These are phyloP conservation scores for Origma solitaria DNA, from an alignment of 2,113 vertebrate genomes.

Conservation along the genomic window DNA sequence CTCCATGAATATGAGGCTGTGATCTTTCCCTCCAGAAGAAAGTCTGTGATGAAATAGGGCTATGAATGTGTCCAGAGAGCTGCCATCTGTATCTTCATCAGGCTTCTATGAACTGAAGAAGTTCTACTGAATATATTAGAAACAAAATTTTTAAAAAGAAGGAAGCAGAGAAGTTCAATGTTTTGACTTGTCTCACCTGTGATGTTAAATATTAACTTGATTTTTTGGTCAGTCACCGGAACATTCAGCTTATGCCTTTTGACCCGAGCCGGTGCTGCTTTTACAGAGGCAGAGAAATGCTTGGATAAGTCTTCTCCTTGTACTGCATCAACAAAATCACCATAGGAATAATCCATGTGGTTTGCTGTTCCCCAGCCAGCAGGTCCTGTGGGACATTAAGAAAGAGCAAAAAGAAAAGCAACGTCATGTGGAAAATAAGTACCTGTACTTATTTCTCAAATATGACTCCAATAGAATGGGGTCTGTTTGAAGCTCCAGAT, in stretches of 20 bases:
- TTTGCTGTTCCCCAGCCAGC: conserved; percentile 88
- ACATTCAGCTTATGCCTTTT: conserved; percentile 79
- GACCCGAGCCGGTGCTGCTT: conserved; percentile 62
- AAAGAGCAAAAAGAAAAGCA: background rate
- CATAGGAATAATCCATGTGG: conserved; percentile 89
- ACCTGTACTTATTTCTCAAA: background rate
- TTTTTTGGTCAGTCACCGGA: conserved; percentile 88
- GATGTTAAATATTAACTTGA: conserved; percentile 96
- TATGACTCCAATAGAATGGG: background rate
- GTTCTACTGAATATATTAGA: background rate
- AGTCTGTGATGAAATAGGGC: background rate
- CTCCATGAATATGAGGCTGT: background rate
- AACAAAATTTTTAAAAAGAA: background rate
- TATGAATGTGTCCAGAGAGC: background rate
- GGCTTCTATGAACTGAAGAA: background rate
- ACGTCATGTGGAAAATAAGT: background rate
- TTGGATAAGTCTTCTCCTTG: conserved; percentile 64
- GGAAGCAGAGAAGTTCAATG: background rate
- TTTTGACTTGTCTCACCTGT: conserved; percentile 78
- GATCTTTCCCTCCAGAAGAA: background rate
- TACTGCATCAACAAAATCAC: conserved; percentile 79
- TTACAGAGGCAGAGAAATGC: conserved; percentile 36
- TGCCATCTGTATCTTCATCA: background rate
- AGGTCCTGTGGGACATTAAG: conserved; percentile 71
- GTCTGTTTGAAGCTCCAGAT: background rate